Evolutionary conservation across 2,797 vertebrate species (phyloP), one percentile per base, ranked within the genome.

Genomic region (Esox lucius): DNA sequence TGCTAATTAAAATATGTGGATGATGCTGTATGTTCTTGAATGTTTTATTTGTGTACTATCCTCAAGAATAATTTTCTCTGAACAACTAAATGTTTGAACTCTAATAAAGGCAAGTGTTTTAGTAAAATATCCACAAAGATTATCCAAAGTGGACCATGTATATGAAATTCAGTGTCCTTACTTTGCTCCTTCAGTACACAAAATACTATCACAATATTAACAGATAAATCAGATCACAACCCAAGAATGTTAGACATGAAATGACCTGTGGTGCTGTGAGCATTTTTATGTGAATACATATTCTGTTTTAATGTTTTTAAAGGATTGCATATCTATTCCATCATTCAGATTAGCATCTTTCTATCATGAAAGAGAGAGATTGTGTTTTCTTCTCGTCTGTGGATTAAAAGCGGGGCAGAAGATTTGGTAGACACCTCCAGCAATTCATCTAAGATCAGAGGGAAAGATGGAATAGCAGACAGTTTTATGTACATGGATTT

Each of bases 1-100:
- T 83, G 83, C 86, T 80, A 86, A 87, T 89, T 86, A 87, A 89
- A 88, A 82, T 83, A 79, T 84, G 87, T 89, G 87, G 85, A 89
- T 84, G 86, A 89, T 86, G 86, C 85, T 87, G 83, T 86, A 86
- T 83, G 85, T 85, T 85, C 83, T 78, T 85, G 82, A 86, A 87
- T 84, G 82, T 85, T 83, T 80, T 75, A 73, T 85, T 82, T 85
- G 74, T 84, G 81, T 84, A 78, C 83, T 82, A 78, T 84, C 82
- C 80, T 80, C 80, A 80, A 84, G 77, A 78, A 78, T 79, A 76
- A 76, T 84, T 81, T 84, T 85, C 82, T 81, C 77, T 76, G 80
- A 78, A 83, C 75, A 81, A 79, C 75, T 79, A 75, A 78, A 83
- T 86, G 82, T 86, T 86, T 88, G 86, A 84, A 83, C 85, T 86